Evolutionary conservation across 2,113 vertebrate genomes (phyloP).

Genomic region (Columba livia): DNA sequence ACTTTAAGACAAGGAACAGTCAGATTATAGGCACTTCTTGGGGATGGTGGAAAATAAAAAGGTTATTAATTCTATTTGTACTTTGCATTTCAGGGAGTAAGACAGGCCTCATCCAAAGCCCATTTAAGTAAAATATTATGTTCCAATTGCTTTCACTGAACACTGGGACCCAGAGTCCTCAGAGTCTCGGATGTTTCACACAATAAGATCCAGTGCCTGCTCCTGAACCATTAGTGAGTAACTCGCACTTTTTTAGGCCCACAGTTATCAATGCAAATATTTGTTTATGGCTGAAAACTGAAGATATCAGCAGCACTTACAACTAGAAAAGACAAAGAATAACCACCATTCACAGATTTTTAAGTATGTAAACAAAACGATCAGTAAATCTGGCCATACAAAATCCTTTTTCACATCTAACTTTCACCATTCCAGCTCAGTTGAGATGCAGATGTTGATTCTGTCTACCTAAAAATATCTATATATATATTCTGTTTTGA

Average conservation of each 20-base stretch:
- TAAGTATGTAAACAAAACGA: not conserved
- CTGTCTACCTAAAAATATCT: not conserved
- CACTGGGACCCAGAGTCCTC: not conserved
- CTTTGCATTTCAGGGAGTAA: not conserved
- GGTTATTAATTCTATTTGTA: not conserved
- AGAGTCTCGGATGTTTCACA: not conserved
- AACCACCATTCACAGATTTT: not conserved
- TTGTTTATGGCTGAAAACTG: not conserved
- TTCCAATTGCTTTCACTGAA: not conserved
- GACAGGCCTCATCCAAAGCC: not conserved
- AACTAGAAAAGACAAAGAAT: not conserved
- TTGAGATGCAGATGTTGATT: not conserved
- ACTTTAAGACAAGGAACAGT: not conserved
- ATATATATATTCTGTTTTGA: not conserved
- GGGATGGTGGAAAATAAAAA: not conserved
- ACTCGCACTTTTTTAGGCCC: not conserved
- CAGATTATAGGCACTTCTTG: not conserved
- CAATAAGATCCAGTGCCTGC: not conserved
- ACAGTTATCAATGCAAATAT: not conserved
- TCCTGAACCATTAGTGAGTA: not conserved
- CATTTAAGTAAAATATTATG: not conserved
- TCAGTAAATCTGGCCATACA: not conserved
- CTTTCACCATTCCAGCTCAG: not conserved
- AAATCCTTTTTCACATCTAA: not conserved
- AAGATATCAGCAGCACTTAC: not conserved